phyloP scores from a whole-genome alignment of 2,888 invertebrate species.

The Erebia aethiops region DNA sequence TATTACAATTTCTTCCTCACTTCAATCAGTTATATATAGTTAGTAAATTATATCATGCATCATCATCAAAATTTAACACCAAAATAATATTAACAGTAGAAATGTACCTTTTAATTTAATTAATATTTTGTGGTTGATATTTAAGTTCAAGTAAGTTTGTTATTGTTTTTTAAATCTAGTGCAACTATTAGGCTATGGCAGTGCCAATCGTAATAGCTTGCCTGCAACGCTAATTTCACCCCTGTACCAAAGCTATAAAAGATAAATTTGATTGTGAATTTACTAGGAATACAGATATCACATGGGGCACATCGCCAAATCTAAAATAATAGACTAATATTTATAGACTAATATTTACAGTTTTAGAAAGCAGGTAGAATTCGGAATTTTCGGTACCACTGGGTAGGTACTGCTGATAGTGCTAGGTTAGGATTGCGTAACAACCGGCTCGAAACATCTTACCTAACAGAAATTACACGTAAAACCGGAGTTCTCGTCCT shows the following conservation, averaged over 20 bases:
- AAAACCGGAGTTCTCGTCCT: constrained; percentile 58
- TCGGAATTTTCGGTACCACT: background rate
- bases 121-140: background rate
- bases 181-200: background rate
- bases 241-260: background rate
- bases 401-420: constrained; percentile 1
- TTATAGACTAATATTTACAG: background rate
- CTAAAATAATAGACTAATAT: background rate
- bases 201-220: background rate
- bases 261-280: background rate
- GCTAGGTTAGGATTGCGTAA: constrained; percentile 65
- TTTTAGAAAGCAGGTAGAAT: background rate
- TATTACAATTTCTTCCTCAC: too few relatives aligned
- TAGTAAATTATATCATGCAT: too few relatives aligned
- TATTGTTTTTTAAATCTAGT: background rate
- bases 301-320: constrained; percentile 8
- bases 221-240: background rate
- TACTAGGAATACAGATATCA: background rate
- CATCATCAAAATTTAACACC: too few relatives aligned
- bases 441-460: constrained; percentile 51
- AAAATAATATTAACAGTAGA: background rate
- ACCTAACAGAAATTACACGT: constrained; percentile 66
- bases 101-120: background rate
- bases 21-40: too few relatives aligned
- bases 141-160: background rate